phyloP scores from a whole-genome alignment of 1,140 invertebrate genomes.

The Nebria ingens region DNA sequence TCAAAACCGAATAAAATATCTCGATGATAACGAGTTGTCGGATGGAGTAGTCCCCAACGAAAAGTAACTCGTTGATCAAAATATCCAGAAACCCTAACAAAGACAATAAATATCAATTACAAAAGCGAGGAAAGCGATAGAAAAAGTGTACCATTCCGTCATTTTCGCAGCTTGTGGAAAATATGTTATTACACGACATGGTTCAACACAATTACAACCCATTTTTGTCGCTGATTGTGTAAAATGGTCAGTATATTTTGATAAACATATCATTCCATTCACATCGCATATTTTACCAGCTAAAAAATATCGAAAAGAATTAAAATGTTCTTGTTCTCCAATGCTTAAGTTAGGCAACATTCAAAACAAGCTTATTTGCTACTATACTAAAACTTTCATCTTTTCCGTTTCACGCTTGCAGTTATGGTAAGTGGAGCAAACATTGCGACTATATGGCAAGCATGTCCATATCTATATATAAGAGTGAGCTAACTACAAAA shows the following conservation, averaged over 20 bases:
- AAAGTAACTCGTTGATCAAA: conserved; percentile 28
- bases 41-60: conserved; percentile 32
- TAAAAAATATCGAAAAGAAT: conserved; percentile 20
- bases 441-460: too few species aligned
- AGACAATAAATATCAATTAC: not conserved
- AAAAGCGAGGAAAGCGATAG: not conserved
- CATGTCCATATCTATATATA: too few species aligned
- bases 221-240: conserved; percentile 41
- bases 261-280: conserved; percentile 41
- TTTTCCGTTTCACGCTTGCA: too few species aligned
- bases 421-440: too few species aligned
- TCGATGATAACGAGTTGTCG: conserved; percentile 38
- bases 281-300: conserved; percentile 42
- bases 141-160: conserved; percentile 27
- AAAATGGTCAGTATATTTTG: conserved; percentile 37
- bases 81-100: conserved; percentile 22
- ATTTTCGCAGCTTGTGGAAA: conserved; percentile 42
- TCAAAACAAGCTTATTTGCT: too few species aligned
- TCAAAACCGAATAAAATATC: conserved; percentile 47
- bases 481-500: too few species aligned
- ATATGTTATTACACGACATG: conserved; percentile 43
- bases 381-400: too few species aligned
- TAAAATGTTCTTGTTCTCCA: too few species aligned
- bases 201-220: conserved; percentile 42
- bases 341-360: too few species aligned